phyloP scores from a whole-genome alignment of 1,140 invertebrate species.

The Ceratina japonica region DNA sequence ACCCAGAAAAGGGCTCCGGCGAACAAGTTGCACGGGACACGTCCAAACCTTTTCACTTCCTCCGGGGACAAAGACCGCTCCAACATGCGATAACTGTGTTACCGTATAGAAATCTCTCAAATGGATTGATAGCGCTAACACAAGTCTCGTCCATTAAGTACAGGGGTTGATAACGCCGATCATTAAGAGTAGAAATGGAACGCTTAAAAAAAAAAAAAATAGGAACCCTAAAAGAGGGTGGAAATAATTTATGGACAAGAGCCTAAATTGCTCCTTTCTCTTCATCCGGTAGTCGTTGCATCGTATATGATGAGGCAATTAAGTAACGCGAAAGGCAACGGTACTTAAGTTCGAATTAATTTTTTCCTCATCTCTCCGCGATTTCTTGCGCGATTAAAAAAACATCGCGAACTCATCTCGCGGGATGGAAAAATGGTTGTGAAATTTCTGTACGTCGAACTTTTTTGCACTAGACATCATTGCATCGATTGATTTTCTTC shows the following conservation, averaged over 20 bases:
- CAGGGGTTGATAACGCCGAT: background rate
- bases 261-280: background rate
- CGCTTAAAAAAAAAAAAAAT: constrained; percentile 6
- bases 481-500: too few relatives aligned
- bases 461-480: too few relatives aligned
- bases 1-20: constrained; percentile 10
- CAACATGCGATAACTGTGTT: constrained; percentile 17
- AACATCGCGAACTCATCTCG: background rate
- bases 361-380: constrained; percentile 40
- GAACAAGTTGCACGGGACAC: constrained; percentile 40
- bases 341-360: constrained; percentile 46
- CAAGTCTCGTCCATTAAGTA: too few relatives aligned
- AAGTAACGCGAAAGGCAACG: constrained; percentile 40
- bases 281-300: constrained; percentile 40
- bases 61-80: constrained; percentile 7
- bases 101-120: background rate
- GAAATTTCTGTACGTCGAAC: too few relatives aligned
- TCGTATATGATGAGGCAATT: constrained; percentile 48
- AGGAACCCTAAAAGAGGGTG: background rate
- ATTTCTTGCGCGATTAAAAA: constrained; percentile 24
- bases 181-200: too few relatives aligned
- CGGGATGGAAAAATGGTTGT: too few relatives aligned
- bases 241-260: constrained; percentile 32
- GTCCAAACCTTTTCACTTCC: constrained; percentile 38
- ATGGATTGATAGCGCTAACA: background rate